Conservation (phyloP, 2,888 invertebrate genomes). For the Hoplodrina ambigua region DNA sequence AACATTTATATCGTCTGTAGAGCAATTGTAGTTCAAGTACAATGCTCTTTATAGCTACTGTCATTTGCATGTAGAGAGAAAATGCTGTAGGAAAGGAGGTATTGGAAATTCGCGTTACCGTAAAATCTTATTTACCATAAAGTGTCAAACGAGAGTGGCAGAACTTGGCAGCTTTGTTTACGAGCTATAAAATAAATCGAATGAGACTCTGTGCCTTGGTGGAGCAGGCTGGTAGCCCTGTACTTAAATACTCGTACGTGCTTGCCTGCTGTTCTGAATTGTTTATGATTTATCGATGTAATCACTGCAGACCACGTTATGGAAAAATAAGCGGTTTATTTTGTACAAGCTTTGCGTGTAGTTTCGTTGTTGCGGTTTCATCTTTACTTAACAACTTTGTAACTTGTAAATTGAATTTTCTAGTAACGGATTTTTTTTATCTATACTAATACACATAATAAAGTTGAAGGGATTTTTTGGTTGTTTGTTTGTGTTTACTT, state of each 20-base stretch:
- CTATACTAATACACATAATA: no score
- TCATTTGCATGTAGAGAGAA: slow-evolving; percentile 82
- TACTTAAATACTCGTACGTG: slow-evolving; percentile 54
- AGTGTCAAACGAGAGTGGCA: slow-evolving; percentile 83
- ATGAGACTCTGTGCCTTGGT: slow-evolving; percentile 75
- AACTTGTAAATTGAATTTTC: background rate
- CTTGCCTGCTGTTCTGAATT: slow-evolving; percentile 44
- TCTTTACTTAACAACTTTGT: slow-evolving; percentile 17
- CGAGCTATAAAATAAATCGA: slow-evolving; percentile 88
- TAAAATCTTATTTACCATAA: slow-evolving; percentile 88
- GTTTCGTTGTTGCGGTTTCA: background rate
- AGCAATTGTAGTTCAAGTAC: slow-evolving; percentile 70
- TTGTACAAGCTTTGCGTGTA: slow-evolving; percentile 5
- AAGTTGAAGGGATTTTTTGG: no score
- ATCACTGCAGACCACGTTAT: slow-evolving; percentile 45
- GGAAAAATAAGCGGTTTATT: slow-evolving; percentile 45
- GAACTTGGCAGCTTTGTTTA: slow-evolving; percentile 86
- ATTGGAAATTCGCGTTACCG: slow-evolving; percentile 79
- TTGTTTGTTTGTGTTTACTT: no score
- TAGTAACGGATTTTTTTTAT: background rate
- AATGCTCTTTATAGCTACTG: slow-evolving; percentile 75
- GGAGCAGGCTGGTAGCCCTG: slow-evolving; percentile 53
- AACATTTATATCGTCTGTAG: slow-evolving; percentile 72
- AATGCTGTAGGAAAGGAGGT: slow-evolving; percentile 75
- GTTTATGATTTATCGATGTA: slow-evolving; percentile 52